A percentile compares a stretch with the other conserved stretches of the same genome.
phyloP scores from a whole-genome alignment of 64 coral and sea anemone species.

The Montipora foliosa region DNA sequence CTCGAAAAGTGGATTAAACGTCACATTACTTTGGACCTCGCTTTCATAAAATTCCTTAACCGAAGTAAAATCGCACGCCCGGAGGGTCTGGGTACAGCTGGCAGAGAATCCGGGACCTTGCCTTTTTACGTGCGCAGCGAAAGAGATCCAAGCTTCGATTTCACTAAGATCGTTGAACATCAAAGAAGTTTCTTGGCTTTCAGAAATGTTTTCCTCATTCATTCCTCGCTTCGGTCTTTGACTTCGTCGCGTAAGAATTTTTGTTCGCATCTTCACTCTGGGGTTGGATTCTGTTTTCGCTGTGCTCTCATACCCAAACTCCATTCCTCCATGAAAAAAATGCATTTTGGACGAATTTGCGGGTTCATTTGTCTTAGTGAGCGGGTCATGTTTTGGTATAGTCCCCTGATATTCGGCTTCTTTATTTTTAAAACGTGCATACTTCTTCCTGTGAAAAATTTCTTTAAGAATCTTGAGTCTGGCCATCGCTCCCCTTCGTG shows the following conservation, averaged over 20 bases:
- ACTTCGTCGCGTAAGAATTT: conserved; percentile 17
- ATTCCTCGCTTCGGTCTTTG: background rate
- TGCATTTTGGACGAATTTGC: background rate
- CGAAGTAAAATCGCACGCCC: no score
- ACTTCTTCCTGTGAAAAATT: conserved; percentile 19
- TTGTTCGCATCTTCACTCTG: background rate
- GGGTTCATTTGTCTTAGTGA: background rate
- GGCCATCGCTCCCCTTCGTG: background rate
- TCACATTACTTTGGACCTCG: conserved; percentile 43
- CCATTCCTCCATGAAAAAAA: background rate
- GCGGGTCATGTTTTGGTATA: background rate
- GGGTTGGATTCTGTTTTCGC: background rate
- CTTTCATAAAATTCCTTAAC: background rate
- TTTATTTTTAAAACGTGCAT: conserved; percentile 9
- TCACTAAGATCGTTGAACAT: background rate
- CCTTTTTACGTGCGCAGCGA: conserved; percentile 29
- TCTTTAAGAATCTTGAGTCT: background rate
- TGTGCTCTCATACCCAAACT: background rate
- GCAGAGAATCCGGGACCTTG: conserved; percentile 28
- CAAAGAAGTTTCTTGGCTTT: background rate
- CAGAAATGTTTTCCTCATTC: background rate
- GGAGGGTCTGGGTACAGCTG: no score
- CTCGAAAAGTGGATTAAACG: conserved; percentile 38
- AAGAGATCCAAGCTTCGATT: conserved; percentile 34
- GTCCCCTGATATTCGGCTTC: background rate